Conservation (phyloP, 1,140 invertebrate species). For the Polypedilum pembai region DNA sequence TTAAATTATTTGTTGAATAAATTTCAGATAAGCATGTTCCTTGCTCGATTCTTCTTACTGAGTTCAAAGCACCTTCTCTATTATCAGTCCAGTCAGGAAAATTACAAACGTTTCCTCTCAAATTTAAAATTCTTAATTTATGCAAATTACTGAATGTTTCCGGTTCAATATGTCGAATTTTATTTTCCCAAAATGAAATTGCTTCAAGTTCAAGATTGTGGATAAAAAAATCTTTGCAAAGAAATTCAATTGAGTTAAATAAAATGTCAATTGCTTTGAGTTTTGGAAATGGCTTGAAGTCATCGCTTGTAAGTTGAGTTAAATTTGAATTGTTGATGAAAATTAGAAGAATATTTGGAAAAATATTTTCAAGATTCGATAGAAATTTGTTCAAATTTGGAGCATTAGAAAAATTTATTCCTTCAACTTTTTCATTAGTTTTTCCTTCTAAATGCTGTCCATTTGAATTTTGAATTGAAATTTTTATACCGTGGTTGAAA, state of each 20-base stretch:
- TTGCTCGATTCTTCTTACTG: background rate
- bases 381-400: too few relatives aligned
- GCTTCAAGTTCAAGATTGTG: background rate
- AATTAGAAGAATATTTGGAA: background rate
- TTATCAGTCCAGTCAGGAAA: background rate
- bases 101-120: background rate
- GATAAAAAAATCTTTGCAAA: background rate
- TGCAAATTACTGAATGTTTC: background rate
- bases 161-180: background rate
- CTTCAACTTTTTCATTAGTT: too few relatives aligned
- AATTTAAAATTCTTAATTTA: background rate
- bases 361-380: background rate
- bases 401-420: too few relatives aligned
- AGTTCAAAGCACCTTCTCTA: background rate
- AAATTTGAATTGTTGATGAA: background rate
- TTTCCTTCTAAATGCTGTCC: too few relatives aligned
- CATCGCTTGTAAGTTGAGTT: background rate
- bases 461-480: too few relatives aligned
- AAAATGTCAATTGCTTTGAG: background rate
- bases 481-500: too few relatives aligned
- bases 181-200: background rate
- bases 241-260: background rate
- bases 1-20: background rate
- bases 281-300: background rate
- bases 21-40: background rate